A percentile compares a stretch with the other conserved stretches of the same genome.
phyloP scores from a whole-genome alignment of 2,113 vertebrate species.

The Takifugu bimaculatus region DNA sequence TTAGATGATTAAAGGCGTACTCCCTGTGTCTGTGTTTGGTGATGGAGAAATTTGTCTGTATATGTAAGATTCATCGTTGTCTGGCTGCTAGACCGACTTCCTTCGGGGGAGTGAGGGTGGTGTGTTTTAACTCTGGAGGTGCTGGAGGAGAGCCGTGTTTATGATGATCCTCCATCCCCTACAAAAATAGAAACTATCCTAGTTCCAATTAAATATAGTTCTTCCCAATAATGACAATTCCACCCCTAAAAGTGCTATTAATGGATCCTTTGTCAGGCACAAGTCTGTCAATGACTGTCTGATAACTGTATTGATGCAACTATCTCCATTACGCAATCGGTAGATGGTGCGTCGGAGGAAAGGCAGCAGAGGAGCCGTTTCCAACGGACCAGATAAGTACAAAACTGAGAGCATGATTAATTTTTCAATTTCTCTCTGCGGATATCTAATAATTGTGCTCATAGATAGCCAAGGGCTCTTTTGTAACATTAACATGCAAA shows the following conservation, averaged over 20 bases:
- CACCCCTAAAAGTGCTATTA: no score
- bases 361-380: conserved; percentile 72
- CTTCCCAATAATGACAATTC: no score
- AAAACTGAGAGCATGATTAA: conserved; percentile 91
- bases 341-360: conserved; percentile 16
- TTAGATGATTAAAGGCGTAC: conserved; percentile 35
- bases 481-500: conserved; percentile 97
- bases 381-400: conserved; percentile 80
- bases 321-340: conserved; percentile 43
- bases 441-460: conserved; percentile 96
- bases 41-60: not conserved
- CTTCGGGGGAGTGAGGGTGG: no score
- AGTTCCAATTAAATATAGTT: no score
- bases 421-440: conserved; percentile 96
- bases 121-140: no score
- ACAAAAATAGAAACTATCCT: no score
- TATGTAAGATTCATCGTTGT: no score
- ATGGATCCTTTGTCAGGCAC: no score
- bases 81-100: no score
- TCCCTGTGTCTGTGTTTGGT: conserved; percentile 9
- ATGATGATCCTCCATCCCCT: no score
- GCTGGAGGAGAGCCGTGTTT: no score
- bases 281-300: not conserved
- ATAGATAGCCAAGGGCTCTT: conserved; percentile 86
- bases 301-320: conserved; percentile 43